Evolutionary conservation across 2,888 invertebrate species (phyloP).

Genomic region (Villa cingulata): DNA sequence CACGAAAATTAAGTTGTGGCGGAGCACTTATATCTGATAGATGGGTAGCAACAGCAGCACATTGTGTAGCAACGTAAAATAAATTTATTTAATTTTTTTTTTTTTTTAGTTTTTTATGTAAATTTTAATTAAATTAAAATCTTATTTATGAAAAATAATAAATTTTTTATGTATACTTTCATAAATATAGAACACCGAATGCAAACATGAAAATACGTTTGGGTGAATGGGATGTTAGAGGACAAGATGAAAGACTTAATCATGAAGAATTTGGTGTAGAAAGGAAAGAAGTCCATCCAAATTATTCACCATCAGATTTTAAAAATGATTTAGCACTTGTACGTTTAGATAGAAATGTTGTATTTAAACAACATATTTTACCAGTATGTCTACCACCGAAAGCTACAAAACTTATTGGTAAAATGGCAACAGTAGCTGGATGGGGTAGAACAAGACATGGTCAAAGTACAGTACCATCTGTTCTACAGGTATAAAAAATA

Average conservation of each 20-base stretch:
- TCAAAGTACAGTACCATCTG: slow-evolving; percentile 73
- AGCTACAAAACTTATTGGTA: slow-evolving; percentile 65
- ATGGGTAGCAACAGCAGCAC: slow-evolving; percentile 88
- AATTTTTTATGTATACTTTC: background rate
- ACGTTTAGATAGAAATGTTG: slow-evolving; percentile 64
- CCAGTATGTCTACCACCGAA: slow-evolving; percentile 80
- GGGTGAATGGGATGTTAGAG: slow-evolving; percentile 87
- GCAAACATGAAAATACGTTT: slow-evolving; percentile 75
- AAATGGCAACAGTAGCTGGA: slow-evolving; percentile 81
- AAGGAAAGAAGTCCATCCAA: slow-evolving; percentile 79
- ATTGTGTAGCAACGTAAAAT: slow-evolving; percentile 80
- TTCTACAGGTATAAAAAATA: slow-evolving; percentile 44
- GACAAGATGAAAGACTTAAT: slow-evolving; percentile 63
- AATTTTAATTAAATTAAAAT: slow-evolving; percentile 2
- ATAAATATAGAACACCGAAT: slow-evolving; percentile 59
- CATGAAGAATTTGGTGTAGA: slow-evolving; percentile 84
- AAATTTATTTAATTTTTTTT: background rate
- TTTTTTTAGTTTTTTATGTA: background rate
- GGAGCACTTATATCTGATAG: slow-evolving; percentile 78
- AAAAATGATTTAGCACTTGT: slow-evolving; percentile 79
- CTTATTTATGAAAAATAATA: background rate
- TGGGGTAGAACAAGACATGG: slow-evolving; percentile 88
- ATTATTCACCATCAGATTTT: slow-evolving; percentile 83
- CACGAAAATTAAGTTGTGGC: slow-evolving; percentile 82
- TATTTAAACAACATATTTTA: slow-evolving; percentile 82